Conservation (phyloP, 1,140 invertebrate genomes). For the Bombus huntii region DNA sequence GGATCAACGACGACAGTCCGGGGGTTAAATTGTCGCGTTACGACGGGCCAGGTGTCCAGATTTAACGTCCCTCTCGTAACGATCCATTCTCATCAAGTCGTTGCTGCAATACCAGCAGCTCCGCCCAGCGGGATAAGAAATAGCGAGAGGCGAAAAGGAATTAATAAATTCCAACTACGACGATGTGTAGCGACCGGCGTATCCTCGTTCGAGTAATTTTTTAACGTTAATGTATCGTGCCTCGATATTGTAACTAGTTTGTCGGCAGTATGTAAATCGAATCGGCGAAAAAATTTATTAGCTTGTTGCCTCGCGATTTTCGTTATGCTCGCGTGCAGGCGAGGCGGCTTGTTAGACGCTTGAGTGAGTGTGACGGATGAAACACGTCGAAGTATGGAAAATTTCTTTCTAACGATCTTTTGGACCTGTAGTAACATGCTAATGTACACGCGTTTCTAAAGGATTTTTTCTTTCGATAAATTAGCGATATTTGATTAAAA, state of each 20-base stretch:
- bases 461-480: no score
- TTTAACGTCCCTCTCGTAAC: conserved; percentile 46
- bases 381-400: not conserved
- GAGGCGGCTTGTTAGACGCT: not conserved
- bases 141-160: not conserved
- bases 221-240: not conserved
- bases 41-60: conserved; percentile 39
- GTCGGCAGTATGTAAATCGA: not conserved
- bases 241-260: not conserved
- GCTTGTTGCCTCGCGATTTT: not conserved
- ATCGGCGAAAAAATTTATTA: conserved; percentile 17
- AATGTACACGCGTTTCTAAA: not conserved
- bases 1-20: conserved; percentile 10
- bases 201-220: not conserved
- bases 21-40: conserved; percentile 16
- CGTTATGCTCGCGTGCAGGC: not conserved
- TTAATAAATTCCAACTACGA: conserved; percentile 1
- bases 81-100: conserved; percentile 43
- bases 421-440: not conserved
- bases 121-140: conserved; percentile 22
- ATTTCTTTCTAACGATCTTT: not conserved
- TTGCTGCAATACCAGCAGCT: conserved; percentile 1
- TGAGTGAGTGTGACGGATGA: not conserved
- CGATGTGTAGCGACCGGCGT: conserved; percentile 1
- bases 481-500: no score